Percentiles rank a stretch among this genome's conserved stretches.
Conservation (phyloP, 2,113 vertebrate genomes). For the Carassius gibelio region DNA sequence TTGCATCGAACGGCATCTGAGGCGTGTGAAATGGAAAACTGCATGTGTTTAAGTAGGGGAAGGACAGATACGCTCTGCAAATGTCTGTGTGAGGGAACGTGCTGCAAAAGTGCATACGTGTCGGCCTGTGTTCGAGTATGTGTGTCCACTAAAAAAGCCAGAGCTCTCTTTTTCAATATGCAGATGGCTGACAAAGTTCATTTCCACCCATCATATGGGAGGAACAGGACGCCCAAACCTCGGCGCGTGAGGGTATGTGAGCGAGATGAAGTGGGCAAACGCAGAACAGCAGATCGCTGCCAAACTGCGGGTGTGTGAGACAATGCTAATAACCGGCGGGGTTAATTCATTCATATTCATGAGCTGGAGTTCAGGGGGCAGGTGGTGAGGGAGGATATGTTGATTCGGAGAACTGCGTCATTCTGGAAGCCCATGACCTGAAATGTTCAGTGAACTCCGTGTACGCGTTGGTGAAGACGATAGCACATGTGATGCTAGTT, state of each 20-base stretch:
- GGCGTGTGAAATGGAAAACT: constrained; percentile 18
- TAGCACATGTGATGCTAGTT: constrained; percentile 9
- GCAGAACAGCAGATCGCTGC: not conserved
- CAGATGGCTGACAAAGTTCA: constrained; percentile 51
- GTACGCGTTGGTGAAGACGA: not conserved
- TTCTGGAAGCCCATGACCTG: not conserved
- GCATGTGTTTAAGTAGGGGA: not conserved
- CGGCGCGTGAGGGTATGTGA: constrained; percentile 34
- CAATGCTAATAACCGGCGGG: constrained; percentile 42
- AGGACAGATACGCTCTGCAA: not conserved
- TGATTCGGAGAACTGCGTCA: not conserved
- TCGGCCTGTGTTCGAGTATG: not conserved
- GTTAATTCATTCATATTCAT: constrained; percentile 57
- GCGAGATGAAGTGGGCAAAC: constrained; percentile 17
- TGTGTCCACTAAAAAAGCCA: not conserved
- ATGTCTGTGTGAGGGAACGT: not conserved
- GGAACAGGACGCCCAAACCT: constrained; percentile 28
- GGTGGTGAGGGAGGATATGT: not conserved
- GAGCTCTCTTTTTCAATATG: constrained; percentile 2
- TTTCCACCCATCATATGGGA: constrained; percentile 30
- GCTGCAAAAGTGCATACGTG: not conserved
- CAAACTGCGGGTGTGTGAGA: constrained; percentile 45
- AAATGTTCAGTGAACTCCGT: not conserved
- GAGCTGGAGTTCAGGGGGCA: constrained; percentile 36
- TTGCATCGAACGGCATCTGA: not conserved